phyloP scores from a whole-genome alignment of 2,113 vertebrate species.

The Stegostoma tigrinum region DNA sequence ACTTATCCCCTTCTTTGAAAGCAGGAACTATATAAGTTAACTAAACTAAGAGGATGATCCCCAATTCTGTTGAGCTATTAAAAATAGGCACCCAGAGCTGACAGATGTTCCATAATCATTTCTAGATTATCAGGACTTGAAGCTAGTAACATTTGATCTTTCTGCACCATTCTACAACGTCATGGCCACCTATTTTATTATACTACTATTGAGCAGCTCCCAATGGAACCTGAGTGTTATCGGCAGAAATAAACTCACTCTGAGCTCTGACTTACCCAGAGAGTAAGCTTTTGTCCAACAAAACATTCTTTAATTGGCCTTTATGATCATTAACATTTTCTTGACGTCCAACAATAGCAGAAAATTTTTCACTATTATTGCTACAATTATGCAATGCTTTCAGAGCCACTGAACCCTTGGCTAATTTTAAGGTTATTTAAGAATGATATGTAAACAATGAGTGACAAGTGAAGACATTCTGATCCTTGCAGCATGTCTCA shows the following conservation, averaged over 20 bases:
- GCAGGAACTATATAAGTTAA: too few relatives aligned
- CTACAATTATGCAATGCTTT: background rate
- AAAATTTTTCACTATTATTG: background rate
- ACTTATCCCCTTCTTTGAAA: background rate
- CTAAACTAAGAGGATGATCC: background rate
- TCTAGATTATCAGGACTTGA: background rate
- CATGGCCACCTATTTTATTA: background rate
- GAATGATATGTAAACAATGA: too few relatives aligned
- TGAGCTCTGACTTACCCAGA: too few relatives aligned
- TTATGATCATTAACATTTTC: background rate
- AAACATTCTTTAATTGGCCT: background rate
- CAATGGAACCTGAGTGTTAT: background rate
- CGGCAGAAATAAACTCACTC: too few relatives aligned
- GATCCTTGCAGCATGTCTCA: too few relatives aligned
- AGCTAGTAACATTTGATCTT: background rate
- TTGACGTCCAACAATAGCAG: background rate
- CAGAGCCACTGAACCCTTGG: background rate
- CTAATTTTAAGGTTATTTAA: background rate
- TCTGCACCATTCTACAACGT: background rate
- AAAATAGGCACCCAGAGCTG: background rate
- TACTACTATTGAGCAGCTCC: background rate
- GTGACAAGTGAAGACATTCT: too few relatives aligned
- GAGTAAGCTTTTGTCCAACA: too few relatives aligned
- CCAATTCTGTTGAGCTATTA: background rate
- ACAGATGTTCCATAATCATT: background rate